These are phyloP conservation scores for Bubo bubo DNA, from an alignment of 2,113 vertebrate genomes.

Conservation along the genomic window DNA sequence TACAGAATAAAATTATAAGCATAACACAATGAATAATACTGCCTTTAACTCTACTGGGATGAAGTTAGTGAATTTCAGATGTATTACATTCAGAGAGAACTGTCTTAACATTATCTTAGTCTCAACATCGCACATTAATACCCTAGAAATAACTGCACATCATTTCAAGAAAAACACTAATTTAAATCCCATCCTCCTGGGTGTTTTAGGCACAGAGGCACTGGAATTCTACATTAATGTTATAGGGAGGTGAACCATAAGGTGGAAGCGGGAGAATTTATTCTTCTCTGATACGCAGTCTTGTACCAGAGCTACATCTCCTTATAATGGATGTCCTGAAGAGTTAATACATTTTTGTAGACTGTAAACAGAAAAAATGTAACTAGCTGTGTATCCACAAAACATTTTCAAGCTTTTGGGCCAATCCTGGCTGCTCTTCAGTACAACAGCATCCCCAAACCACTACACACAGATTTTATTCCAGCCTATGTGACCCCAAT, in stretches of 20 bases:
- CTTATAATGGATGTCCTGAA: not conserved
- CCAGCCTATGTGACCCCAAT: not conserved
- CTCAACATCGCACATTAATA: not conserved
- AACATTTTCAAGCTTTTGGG: not conserved
- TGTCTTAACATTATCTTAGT: not conserved
- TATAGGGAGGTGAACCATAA: not conserved
- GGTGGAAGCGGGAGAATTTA: not conserved
- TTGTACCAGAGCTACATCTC: not conserved
- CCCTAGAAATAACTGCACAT: not conserved
- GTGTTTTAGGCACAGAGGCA: not conserved
- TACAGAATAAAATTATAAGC: not conserved
- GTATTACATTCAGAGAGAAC: not conserved
- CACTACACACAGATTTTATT: not conserved
- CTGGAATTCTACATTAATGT: not conserved
- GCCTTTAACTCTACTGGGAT: not conserved
- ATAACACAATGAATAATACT: not conserved
- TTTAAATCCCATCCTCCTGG: not conserved
- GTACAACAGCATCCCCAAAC: not conserved
- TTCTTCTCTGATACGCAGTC: not conserved
- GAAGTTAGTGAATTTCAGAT: not conserved
- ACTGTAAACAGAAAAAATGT: not conserved
- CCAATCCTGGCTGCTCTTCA: not conserved
- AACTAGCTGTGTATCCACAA: not conserved
- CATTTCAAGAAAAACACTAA: not conserved
- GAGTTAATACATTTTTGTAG: not conserved